These are phyloP conservation scores for Dasyornis broadbenti DNA, from an alignment of 2,113 vertebrate genomes.

Conservation along the genomic window DNA sequence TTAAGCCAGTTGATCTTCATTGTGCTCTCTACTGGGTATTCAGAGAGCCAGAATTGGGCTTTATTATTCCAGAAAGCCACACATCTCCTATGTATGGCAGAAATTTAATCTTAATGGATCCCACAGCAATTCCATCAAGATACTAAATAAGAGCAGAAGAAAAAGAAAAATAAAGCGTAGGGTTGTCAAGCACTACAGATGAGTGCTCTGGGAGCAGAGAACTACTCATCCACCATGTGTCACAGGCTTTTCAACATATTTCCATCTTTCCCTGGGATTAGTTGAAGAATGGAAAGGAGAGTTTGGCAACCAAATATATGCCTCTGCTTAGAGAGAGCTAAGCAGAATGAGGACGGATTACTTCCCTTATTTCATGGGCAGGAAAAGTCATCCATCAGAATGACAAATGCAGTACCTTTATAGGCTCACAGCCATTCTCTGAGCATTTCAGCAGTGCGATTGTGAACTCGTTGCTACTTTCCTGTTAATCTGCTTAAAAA, in stretches of 20 bases:
- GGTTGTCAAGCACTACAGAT: neutral
- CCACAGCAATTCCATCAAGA: slow-evolving; percentile 5
- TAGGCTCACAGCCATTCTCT: neutral
- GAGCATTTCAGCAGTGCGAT: neutral
- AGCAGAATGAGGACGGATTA: slow-evolving; percentile 27
- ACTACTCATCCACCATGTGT: neutral
- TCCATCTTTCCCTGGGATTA: slow-evolving; percentile 28
- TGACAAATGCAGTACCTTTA: slow-evolving; percentile 10
- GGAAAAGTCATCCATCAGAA: slow-evolving; percentile 31
- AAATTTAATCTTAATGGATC: slow-evolving; percentile 2
- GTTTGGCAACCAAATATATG: slow-evolving; percentile 28
- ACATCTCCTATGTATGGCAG: neutral
- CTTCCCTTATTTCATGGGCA: slow-evolving; percentile 18
- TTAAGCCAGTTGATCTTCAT: neutral
- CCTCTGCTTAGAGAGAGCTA: neutral
- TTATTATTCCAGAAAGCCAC: slow-evolving; percentile 18
- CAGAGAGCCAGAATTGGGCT: neutral
- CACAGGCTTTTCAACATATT: slow-evolving; percentile 2
- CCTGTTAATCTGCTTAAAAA: neutral
- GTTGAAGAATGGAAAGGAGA: neutral
- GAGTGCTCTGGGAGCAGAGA: neutral
- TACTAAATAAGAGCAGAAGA: neutral
- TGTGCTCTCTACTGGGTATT: neutral
- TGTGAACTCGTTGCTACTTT: neutral
- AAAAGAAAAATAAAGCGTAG: too few relatives aligned